Base-by-base conservation (phyloP, 2,888 invertebrate genomes). In the Dryomyza anilis region DNA sequence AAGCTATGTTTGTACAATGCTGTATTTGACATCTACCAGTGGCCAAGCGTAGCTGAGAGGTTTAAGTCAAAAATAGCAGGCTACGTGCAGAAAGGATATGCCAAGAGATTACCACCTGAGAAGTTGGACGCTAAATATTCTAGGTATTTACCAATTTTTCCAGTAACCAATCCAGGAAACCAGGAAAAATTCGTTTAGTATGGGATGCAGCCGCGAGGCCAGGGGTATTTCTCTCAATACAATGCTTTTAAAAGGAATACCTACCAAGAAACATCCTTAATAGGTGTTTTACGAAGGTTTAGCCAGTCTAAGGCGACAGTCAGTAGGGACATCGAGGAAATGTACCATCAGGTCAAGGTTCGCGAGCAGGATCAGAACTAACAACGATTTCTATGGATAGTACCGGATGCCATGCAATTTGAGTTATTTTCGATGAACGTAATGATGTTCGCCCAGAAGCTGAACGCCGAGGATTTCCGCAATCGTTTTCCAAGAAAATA, bases 61-160 rank as follows among this genome's bases (percentile, higher is more conserved):
- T 10, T 65, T 3, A 14, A 55, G 21, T 4, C 19, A 10, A 30
- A 55, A 50, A 29, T 69, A 10, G 30, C 56, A 29, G 61, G 67
- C 36, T 71, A 66, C 16, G 14, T 70, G n/a, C 39, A 61, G 4
- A 66, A 72, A 55, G 65, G 64, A 16, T 73, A 73, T 39, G 66
- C 67, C 4, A 29, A 66, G 29, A 66, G 64, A 57, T 33, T 67
- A n/a, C 25, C 55, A 27, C 57, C 56, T 27, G 58, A 66, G 29
- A n/a, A n/a, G 58, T 65, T 30, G n/a, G 25, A 12, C 21, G 33
- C 45, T n/a, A 48, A 14, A 46, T 25, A 50, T 14, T 68, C 58
- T 8, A 74, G 72, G 73, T 74, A 73, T 46, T 25, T 74, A 3
- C 73, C 74, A 1, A 70, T 74, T 30, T 74, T 76, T 65, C 64